Base-by-base conservation (phyloP, 2,888 invertebrate species). In the Machimus atricapillus region DNA sequence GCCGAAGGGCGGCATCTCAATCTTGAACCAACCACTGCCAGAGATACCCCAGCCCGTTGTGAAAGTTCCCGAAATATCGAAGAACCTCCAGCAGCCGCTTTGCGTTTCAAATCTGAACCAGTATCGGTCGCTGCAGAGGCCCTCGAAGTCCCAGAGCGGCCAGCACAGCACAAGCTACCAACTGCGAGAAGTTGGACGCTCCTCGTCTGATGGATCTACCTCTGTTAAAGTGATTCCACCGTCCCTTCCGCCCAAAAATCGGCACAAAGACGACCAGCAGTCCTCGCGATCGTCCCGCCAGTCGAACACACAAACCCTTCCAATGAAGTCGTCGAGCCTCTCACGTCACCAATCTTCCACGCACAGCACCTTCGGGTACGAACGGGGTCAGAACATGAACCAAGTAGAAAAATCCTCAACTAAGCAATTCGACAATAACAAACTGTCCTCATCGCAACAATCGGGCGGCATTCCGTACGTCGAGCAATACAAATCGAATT, bases 91-190 rank as follows among this genome's bases (percentile, higher is more conserved):
- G 82, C 92, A 93, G 89, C 92, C 92, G 27, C 89, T 93, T 37
- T 92, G 92, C 87, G 93, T 92, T 5, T 92, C 93, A 74, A 93
- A 94, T 85, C 90, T 94, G 7, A 92, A 92, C 52, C 94, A 95
- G 89, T 95, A 95, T 90, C 93, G 95, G 76, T 94, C 94, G 34
- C 91, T 94, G 78, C 94, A 94, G 90, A 92, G 94, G 0, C 94
- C 94, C 0, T 90, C 92, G 14, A 86, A 81, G 77, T 85, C 86
- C 16, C 77, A 85, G n/a, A 27, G 78, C 12, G 16, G 23, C 1
- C 83, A 83, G n/a, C 52, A 52, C 14, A 66, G 56, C 89, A 89
- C 76, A 77, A 86, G 40, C 88, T 87, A 87, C 31, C 88, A 88
- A 46, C 43, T 87, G 74, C 87, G 87, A n/a, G 87, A 88, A 34